Evolutionary conservation across 1,140 invertebrate genomes (phyloP).

Genomic region (Pogonus chalceus): DNA sequence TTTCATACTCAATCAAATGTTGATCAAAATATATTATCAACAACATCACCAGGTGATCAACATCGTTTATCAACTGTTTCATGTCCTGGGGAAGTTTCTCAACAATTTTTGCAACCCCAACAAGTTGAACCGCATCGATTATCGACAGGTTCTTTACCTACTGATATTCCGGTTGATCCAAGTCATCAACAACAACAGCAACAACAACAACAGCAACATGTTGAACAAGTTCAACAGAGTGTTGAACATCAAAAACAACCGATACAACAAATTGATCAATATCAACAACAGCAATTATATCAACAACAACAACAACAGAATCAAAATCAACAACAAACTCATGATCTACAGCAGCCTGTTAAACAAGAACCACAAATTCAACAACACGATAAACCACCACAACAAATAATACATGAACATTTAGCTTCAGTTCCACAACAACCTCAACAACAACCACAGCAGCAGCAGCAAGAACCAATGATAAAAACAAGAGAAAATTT

Average conservation of each 20-base stretch:
- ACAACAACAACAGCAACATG: background rate
- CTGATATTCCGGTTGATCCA: too few species aligned
- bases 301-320: background rate
- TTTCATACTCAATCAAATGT: background rate
- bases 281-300: background rate
- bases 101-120: background rate
- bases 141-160: background rate
- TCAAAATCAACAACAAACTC: conserved; percentile 13
- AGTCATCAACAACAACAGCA: background rate
- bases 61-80: conserved; percentile 26
- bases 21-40: conserved; percentile 18
- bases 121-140: background rate
- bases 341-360: background rate
- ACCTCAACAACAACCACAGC: conserved; percentile 9
- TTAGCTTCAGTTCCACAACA: conserved; percentile 12
- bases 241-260: background rate
- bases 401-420: conserved; percentile 20
- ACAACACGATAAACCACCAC: conserved; percentile 13
- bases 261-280: too few species aligned
- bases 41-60: conserved; percentile 12
- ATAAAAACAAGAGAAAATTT: conserved; percentile 8
- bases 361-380: conserved; percentile 1
- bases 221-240: background rate
- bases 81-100: conserved; percentile 19
- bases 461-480: conserved; percentile 13